Percentiles rank a stretch among this genome's conserved stretches.
Evolutionary conservation across 2,888 invertebrate species (phyloP).

Genomic region (Proisotoma minuta): DNA sequence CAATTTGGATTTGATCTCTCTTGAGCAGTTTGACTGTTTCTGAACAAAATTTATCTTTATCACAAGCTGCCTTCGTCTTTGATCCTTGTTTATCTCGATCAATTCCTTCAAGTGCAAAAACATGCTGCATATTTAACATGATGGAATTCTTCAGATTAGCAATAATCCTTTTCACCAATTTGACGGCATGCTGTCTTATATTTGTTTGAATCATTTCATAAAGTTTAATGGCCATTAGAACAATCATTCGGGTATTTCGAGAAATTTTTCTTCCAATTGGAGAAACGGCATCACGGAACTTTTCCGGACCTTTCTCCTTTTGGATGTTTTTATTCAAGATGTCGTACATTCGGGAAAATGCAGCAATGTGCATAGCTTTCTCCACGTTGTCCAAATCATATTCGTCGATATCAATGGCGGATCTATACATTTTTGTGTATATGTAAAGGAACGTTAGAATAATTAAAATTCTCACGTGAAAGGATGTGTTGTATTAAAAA

Average conservation of each 20-base stretch:
- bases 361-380: not conserved
- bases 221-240: not conserved
- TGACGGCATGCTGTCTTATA: not conserved
- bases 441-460: not conserved
- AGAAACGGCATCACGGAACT: not conserved
- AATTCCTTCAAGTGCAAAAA: not conserved
- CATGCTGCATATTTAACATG: not conserved
- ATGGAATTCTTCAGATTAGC: not conserved
- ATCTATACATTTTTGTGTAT: too few species aligned
- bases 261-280: not conserved
- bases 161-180: not conserved
- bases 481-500: not conserved
- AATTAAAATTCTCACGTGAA: not conserved
- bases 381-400: not conserved
- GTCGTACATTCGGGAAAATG: not conserved
- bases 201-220: not conserved
- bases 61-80: not conserved
- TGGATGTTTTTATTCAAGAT: not conserved
- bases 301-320: not conserved
- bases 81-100: too few species aligned
- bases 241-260: slow-evolving; percentile 1
- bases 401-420: not conserved
- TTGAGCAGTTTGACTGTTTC: not conserved
- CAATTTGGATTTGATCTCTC: not conserved
- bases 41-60: not conserved